Evolutionary conservation across 2,113 vertebrate genomes (phyloP).

Genomic region (Hassar affinis): DNA sequence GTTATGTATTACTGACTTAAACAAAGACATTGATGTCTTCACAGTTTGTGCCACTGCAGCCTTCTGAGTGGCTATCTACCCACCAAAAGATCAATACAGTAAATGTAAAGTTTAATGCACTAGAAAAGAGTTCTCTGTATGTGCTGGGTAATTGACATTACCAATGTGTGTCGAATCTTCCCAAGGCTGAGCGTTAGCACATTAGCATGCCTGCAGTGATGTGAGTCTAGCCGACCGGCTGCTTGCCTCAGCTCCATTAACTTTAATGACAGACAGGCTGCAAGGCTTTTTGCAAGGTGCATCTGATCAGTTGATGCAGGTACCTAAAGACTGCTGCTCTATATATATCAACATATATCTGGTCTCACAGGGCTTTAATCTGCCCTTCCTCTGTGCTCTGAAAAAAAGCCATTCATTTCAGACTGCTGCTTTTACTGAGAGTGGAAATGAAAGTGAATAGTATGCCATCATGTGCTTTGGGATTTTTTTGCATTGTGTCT

Average conservation of each 20-base stretch:
- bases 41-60: background rate
- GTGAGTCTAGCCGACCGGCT: slow-evolving; percentile 49
- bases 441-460: slow-evolving; percentile 51
- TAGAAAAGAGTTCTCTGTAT: slow-evolving; percentile 34
- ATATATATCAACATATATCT: slow-evolving; percentile 52
- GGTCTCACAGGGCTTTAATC: slow-evolving; percentile 34
- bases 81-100: slow-evolving; percentile 16
- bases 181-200: slow-evolving; percentile 34
- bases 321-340: slow-evolving; percentile 51
- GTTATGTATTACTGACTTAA: background rate
- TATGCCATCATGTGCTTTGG: slow-evolving; percentile 38
- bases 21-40: background rate
- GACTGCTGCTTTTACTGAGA: slow-evolving; percentile 20
- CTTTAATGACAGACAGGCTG: slow-evolving; percentile 55
- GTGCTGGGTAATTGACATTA: slow-evolving; percentile 36
- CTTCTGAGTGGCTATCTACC: background rate
- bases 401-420: slow-evolving; percentile 47
- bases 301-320: slow-evolving; percentile 59
- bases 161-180: slow-evolving; percentile 42
- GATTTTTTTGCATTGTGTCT: slow-evolving; percentile 56
- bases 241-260: slow-evolving; percentile 54
- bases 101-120: slow-evolving; percentile 6
- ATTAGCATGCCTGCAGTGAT: slow-evolving; percentile 53
- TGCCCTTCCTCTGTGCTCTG: slow-evolving; percentile 23
- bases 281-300: slow-evolving; percentile 51